phyloP scores from a whole-genome alignment of 2,888 invertebrate genomes.

The Callyntrura guangdongensis region DNA sequence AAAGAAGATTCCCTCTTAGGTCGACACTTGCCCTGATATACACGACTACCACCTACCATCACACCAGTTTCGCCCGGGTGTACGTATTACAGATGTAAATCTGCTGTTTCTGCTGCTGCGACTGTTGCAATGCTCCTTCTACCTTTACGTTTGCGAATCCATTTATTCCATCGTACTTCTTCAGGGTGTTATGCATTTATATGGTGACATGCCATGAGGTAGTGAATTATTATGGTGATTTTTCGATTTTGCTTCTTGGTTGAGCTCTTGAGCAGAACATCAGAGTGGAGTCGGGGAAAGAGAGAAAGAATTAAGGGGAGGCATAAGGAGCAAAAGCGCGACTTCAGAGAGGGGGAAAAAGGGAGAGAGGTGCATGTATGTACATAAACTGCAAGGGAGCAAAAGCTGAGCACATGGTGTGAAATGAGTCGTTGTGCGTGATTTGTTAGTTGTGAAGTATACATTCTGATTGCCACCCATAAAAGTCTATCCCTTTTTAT shows the following conservation, averaged over 20 bases:
- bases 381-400: constrained; percentile 37
- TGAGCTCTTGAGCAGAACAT: constrained; percentile 50
- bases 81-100: constrained; percentile 72
- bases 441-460: constrained; percentile 71
- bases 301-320: background rate
- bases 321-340: background rate
- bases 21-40: constrained; percentile 48
- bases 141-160: constrained; percentile 8
- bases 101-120: constrained; percentile 47
- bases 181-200: constrained; percentile 55
- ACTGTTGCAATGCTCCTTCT: background rate
- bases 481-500: constrained; percentile 61
- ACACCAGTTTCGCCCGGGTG: constrained; percentile 7
- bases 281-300: constrained; percentile 5
- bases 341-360: background rate
- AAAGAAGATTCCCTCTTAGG: constrained; percentile 66
- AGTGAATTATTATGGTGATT: constrained; percentile 79
- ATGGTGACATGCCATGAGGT: constrained; percentile 71
- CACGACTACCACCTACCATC: constrained; percentile 34
- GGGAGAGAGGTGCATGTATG: constrained; percentile 24
- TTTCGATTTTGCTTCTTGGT: constrained; percentile 69
- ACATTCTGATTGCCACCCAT: constrained; percentile 55
- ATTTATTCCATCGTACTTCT: background rate
- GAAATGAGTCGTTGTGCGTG: constrained; percentile 72
- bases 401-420: constrained; percentile 60